Evolutionary conservation across 2,113 vertebrate species (phyloP), one percentile per base, ranked within the genome.

Genomic region (Aix galericulata): DNA sequence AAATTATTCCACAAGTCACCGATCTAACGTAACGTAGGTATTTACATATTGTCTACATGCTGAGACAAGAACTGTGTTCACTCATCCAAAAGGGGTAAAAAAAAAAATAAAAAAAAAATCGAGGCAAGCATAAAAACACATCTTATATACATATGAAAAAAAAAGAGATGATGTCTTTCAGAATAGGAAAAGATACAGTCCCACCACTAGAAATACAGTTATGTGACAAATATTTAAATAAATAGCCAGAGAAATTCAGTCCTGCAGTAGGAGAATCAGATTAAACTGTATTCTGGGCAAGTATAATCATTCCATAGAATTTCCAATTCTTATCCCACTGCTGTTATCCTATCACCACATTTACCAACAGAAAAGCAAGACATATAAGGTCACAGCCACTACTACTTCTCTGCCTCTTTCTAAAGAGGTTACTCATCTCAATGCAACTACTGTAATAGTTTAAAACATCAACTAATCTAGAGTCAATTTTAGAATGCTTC

Each of bases 51-150:
- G 55, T 59, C 64, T 86, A 88, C 80, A 75, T 29, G 48, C 73
- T 92, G 77, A 89, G 22, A 86, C 76, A 82, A 86, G 60, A 94
- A 77, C 18, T 29, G 69, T n/a, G 90, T 93, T 94, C 91, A 86
- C 42, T 90, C 94, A 94, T 71, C 76, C 86, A 94, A 88, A 95
- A 90, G 90, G 46, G n/a, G 62, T 89, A 95, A 81, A 73, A 93
- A 88, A 97, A 97, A 72, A 88, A 94, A 72, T 86, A 94, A 40
- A 40, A 81, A 64, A 93, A 86, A 97, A 97, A 74, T 89, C 88
- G 90, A 83, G 67, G 20, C 27, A 81, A 78, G 53, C 60, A 84
- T 2, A 71, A 83, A 90, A 93, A 93, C 29, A 66, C n/a, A 87
- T 52, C 25, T 79, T 32, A 34, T 12, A 76, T 8, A 53, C 11